Base-by-base conservation (phyloP, 1,140 invertebrate genomes). In the Latrodectus geometricus region DNA sequence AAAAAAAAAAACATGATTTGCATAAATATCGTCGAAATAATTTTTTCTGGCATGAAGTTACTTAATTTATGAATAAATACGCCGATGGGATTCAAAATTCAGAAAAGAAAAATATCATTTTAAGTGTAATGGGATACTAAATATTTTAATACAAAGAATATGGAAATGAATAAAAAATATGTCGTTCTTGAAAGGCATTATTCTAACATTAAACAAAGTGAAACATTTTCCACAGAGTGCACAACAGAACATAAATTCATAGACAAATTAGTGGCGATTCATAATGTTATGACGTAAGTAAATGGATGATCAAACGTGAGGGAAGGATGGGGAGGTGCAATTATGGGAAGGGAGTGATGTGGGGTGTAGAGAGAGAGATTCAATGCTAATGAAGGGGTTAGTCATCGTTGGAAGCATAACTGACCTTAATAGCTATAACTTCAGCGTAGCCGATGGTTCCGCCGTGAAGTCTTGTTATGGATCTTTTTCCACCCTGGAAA, bases 401-500 rank as follows among this genome's bases (percentile, higher is more conserved):
- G 69, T 77, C 79, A 88, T 86, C 75, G 66, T 72, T 70, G 69
- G 50, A 52, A 65, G 83, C 54, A 61, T 50, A 88, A 89, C 88
- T 89, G 89, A 97, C 96, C 96, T 98, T 97, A 89, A 98, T 95
- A 91, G 96, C 96, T 92, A 97, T 96, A 92, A 97, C 97, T 94
- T 97, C 96, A 88, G 96, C 96, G 92, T 96, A 96, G 90, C 96
- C 96, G 90, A 96, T 93, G 88, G 95, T 95, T 89, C 95, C 95
- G 90, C 95, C 95, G 90, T 95, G 93, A 89, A 96, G 93, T 88
- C 95, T 96, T 89, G 96, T 97, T 92, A 98, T 96, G 89, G 96
- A 97, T 92, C 96, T 94, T 93, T 97, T 98, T 93, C 97, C 94
- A 91, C 96, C 96, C 93, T 93, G 92, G 50, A 88, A 88, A 87